phyloP scores from a whole-genome alignment of 2,113 vertebrate genomes.

The Illadopsis cleaveri region DNA sequence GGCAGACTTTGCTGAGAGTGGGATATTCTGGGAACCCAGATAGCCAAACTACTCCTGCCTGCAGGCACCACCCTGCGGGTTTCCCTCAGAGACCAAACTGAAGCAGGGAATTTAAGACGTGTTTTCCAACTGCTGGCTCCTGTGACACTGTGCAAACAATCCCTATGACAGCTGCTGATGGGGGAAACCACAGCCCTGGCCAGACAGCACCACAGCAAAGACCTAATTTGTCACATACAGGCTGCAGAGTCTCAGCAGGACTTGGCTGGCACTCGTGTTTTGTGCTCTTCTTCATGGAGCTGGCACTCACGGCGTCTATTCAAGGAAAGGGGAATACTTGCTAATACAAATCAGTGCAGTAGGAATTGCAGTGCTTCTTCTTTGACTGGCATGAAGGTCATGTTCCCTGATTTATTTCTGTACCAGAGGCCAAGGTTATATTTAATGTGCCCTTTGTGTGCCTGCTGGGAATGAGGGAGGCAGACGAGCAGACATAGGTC shows the following conservation, averaged over 20 bases:
- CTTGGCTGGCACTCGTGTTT: rapidly evolving
- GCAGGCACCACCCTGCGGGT: not conserved
- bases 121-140: not conserved
- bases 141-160: not conserved
- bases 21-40: not conserved
- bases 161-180: not conserved
- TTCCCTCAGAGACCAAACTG: not conserved
- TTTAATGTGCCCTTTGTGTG: not conserved
- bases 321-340: not conserved
- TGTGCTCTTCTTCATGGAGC: not conserved
- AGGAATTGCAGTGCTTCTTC: not conserved
- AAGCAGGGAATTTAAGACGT: not conserved
- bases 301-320: not conserved
- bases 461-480: rapidly evolving
- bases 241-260: not conserved
- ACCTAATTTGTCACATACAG: not conserved
- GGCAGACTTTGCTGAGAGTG: not conserved
- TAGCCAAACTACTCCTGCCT: not conserved
- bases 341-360: rapidly evolving
- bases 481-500: not conserved
- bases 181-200: not conserved
- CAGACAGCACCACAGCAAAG: not conserved
- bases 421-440: not conserved
- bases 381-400: not conserved
- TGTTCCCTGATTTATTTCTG: not conserved